phyloP scores from a whole-genome alignment of 1,140 invertebrate species.

The Aphidius gifuensis region DNA sequence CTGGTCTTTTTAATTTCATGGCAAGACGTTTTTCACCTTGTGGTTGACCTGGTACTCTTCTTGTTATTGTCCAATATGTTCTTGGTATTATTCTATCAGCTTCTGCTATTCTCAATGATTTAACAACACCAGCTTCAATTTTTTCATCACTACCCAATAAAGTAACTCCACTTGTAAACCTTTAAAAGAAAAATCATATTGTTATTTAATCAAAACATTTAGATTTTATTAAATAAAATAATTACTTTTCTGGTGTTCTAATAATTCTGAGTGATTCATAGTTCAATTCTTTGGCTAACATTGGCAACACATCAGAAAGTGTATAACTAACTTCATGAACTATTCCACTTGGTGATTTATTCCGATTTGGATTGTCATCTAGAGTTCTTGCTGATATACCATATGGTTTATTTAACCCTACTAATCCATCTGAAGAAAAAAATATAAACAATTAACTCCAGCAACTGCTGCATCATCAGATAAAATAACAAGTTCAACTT shows the following conservation, averaged over 20 bases:
- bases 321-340: conserved; percentile 32
- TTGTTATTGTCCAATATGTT: conserved; percentile 42
- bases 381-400: conserved; percentile 35
- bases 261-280: conserved; percentile 34
- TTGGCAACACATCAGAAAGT: conserved; percentile 35
- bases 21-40: conserved; percentile 28
- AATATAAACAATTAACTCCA: conserved; percentile 10
- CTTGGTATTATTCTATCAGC: conserved; percentile 19
- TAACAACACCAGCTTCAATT: conserved; percentile 18
- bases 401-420: conserved; percentile 52
- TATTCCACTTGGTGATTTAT: conserved; percentile 21
- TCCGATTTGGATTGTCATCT: background rate
- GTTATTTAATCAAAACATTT: background rate
- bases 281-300: conserved; percentile 36
- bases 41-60: conserved; percentile 31
- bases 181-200: conserved; percentile 18
- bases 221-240: conserved; percentile 7
- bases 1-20: conserved; percentile 23
- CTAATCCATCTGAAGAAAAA: conserved; percentile 40
- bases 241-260: conserved; percentile 45
- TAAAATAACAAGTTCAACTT: conserved; percentile 9
- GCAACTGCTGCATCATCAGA: background rate
- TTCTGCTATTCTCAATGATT: conserved; percentile 18
- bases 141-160: conserved; percentile 31
- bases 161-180: conserved; percentile 39